Base-by-base conservation (phyloP, 1,140 invertebrate species). In the Dendrolimus kikuchii region DNA sequence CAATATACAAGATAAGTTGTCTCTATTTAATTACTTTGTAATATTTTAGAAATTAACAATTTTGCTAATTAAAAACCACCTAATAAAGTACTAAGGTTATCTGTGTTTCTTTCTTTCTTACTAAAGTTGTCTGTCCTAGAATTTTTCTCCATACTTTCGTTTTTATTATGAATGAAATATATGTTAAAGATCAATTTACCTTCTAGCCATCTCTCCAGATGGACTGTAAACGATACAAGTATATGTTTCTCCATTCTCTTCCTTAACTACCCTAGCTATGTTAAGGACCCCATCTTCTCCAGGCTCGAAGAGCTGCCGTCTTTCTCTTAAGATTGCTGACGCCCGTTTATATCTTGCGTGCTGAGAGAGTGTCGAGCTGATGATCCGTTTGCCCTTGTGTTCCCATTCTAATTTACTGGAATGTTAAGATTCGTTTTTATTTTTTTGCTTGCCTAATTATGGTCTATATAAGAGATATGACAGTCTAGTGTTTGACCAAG, bases 181-280 rank as follows among this genome's bases (percentile, higher is more conserved):
- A 40, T 39, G 40, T 38, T 6, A 39, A 51, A 10, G 36, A 41
- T 38, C 7, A 7, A 39, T 54, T 55, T 63, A 83, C 73, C 91
- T 86, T 62, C 91, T 91, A 40, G 93, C 94, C 51, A 93, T 91
- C 78, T 95, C 93, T 1, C 93, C 94, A 1, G 93, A 92, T 38
- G 92, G 89, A 68, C 94, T 94, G 36, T 89, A 89, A 0, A 96
- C 95, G 40, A 92, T 92, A 79, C 96, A 98, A 2, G 92, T 93
- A 81, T 97, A 98, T 57, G 90, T 89, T 37, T 95, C 95, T 46
- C 92, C 91, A 73, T 76, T 85, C 36, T 91, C 81, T 8, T 87
- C 89, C 1, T 92, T 90, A 60, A 94, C 92, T 2, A 97, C 91
- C 56, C 91, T 90, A 37, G 90, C 88, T 57, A 98, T 92, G 53